Conservation (phyloP, 2,113 vertebrate genomes). For the Gymnarchus niloticus region DNA sequence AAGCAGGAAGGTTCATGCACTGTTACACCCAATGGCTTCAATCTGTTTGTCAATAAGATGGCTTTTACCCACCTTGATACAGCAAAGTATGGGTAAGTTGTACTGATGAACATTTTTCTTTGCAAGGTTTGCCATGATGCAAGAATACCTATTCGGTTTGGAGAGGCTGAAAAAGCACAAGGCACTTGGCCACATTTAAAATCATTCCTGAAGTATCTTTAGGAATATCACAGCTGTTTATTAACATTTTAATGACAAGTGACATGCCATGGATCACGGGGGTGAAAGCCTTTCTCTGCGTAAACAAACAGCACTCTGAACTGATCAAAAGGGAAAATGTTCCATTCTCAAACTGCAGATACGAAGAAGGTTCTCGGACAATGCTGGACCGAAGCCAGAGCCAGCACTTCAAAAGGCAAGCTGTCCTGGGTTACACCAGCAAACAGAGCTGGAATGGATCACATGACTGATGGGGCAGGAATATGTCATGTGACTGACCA, state of each 20-base stretch:
- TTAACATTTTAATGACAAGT: slow-evolving; percentile 9
- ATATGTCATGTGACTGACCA: no score
- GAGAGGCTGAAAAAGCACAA: neutral
- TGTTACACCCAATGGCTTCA: neutral
- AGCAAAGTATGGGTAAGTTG: neutral
- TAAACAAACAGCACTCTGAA: slow-evolving; percentile 16
- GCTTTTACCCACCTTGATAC: neutral
- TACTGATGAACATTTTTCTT: neutral
- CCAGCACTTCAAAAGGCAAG: neutral
- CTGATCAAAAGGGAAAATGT: slow-evolving; percentile 9
- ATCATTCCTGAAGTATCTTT: neutral
- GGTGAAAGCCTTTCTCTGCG: neutral
- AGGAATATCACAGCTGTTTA: neutral
- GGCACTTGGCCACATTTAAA: neutral
- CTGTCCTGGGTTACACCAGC: neutral
- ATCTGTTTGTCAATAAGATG: neutral
- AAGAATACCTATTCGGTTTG: neutral
- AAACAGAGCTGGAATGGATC: neutral
- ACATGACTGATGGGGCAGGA: neutral
- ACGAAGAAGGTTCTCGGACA: neutral
- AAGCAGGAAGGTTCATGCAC: neutral
- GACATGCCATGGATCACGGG: neutral
- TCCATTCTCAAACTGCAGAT: neutral
- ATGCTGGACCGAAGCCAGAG: neutral
- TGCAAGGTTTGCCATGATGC: neutral